Evolutionary conservation across 2,797 vertebrate genomes (phyloP).

Genomic region (Pteronotus mesoamericanus): DNA sequence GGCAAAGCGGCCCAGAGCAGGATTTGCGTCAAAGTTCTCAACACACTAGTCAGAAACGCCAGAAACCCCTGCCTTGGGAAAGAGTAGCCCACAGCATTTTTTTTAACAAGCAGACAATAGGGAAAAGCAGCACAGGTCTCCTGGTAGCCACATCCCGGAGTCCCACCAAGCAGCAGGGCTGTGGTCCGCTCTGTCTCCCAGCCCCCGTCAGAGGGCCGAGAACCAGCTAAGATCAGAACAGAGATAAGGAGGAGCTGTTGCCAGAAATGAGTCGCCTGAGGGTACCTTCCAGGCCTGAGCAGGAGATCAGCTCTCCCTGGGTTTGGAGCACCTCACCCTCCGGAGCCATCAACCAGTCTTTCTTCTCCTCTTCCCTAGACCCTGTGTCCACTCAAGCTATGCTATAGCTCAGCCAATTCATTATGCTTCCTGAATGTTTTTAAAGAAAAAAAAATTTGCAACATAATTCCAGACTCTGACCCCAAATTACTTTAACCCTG

Average conservation of each 20-base stretch:
- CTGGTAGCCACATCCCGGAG: neutral
- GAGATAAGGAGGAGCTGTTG: constrained; percentile 3
- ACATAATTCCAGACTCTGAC: constrained; percentile 60
- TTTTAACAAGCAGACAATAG: neutral
- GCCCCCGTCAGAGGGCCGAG: neutral
- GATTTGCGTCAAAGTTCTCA: neutral
- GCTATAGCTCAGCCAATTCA: neutral
- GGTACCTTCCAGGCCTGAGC: neutral
- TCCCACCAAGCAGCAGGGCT: neutral
- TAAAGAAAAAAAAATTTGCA: constrained; percentile 19
- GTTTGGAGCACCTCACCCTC: neutral
- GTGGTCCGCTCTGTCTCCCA: neutral
- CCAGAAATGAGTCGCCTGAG: constrained; percentile 21
- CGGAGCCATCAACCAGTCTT: neutral
- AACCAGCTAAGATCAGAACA: constrained; percentile 43
- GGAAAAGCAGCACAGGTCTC: neutral
- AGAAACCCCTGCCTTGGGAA: neutral
- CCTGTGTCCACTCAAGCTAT: neutral
- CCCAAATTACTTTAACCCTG: constrained; percentile 54
- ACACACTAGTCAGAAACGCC: neutral
- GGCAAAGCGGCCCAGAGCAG: neutral
- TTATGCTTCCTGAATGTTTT: constrained; percentile 18
- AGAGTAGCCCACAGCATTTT: neutral
- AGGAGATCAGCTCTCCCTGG: neutral
- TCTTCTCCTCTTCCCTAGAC: neutral